Percentiles rank a stretch among this genome's conserved stretches.
Conservation (phyloP, 2,888 invertebrate genomes). For the Drosophila stalkeri region DNA sequence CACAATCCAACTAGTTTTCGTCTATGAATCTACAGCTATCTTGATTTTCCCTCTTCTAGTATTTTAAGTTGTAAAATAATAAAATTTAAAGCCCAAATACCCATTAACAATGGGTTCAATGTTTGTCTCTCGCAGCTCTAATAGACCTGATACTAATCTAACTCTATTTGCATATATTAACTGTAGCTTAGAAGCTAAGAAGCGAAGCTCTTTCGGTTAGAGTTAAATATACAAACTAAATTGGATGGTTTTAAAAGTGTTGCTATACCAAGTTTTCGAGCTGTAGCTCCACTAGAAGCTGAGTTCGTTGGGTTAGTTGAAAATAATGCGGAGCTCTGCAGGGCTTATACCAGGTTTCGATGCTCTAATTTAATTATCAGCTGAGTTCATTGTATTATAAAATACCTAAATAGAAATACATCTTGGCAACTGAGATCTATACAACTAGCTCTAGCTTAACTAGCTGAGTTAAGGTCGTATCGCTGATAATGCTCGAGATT, state of each 20-base stretch:
- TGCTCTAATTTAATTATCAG: not conserved
- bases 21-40: not conserved
- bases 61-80: not conserved
- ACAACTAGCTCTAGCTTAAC: no score
- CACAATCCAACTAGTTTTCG: not conserved
- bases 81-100: not conserved
- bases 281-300: not conserved
- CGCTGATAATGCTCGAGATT: not conserved
- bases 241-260: no score
- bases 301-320: not conserved
- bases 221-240: not conserved
- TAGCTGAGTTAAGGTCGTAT: not conserved
- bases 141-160: not conserved
- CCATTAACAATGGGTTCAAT: not conserved
- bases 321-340: not conserved
- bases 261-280: not conserved
- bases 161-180: not conserved
- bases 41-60: not conserved
- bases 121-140: not conserved
- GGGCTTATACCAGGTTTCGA: not conserved
- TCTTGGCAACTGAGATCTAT: no score
- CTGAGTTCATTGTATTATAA: not conserved
- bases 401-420: no score
- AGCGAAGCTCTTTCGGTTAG: no score
- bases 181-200: not conserved